Percentiles rank a stretch among this genome's conserved stretches.
These are phyloP conservation scores for Notolabrus celidotus DNA, from an alignment of 2,797 vertebrate genomes.

Conservation along the genomic window DNA sequence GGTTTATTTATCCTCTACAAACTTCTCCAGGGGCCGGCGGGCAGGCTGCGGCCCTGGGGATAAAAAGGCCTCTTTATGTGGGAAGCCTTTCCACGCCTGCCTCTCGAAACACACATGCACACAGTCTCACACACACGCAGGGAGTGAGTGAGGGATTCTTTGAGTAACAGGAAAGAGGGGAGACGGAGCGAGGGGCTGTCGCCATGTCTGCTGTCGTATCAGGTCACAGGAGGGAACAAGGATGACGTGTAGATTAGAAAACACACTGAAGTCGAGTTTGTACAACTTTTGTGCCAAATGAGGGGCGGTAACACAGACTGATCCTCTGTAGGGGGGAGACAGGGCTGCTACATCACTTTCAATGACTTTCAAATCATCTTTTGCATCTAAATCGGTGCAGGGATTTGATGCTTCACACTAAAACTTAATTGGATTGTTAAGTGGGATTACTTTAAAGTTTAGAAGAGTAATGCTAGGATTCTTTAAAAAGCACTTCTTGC, in stretches of 20 bases:
- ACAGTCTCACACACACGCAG: slow-evolving; percentile 2
- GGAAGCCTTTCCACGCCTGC: slow-evolving; percentile 59
- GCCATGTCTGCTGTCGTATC: slow-evolving; percentile 37
- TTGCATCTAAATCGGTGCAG: no score
- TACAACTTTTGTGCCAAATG: no score
- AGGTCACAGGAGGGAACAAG: slow-evolving; percentile 25
- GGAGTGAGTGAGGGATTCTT: slow-evolving; percentile 20
- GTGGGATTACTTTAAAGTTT: no score
- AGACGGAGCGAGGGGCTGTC: slow-evolving; percentile 38
- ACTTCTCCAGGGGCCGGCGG: slow-evolving; percentile 68
- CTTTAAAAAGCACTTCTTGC: no score
- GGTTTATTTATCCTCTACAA: slow-evolving; percentile 83
- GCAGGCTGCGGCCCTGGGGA: slow-evolving; percentile 63
- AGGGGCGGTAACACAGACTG: no score
- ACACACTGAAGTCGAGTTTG: not conserved
- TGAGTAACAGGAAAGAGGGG: slow-evolving; percentile 46
- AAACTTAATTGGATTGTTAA: no score
- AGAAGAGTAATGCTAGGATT: no score
- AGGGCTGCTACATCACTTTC: no score
- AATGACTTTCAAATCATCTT: not conserved
- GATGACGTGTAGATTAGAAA: not conserved
- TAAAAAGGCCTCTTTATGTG: slow-evolving; percentile 79
- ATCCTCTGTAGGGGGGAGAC: not conserved
- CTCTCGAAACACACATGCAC: slow-evolving; percentile 13
- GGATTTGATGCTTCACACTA: no score